phyloP scores from a whole-genome alignment of 2,888 invertebrate genomes.

The Uloborus plumipes region DNA sequence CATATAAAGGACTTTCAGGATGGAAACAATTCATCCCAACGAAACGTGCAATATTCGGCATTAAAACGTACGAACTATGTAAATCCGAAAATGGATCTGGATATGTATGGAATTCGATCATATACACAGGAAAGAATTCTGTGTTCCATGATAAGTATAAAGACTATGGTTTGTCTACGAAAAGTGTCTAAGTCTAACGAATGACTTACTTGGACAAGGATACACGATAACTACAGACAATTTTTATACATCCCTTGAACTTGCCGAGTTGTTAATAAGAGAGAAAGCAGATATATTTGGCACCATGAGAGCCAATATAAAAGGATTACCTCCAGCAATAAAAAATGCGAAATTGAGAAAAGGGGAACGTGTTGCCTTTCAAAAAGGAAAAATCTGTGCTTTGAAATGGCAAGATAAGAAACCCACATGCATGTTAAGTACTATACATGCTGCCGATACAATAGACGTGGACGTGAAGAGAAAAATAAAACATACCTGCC shows the following conservation, averaged over 20 bases:
- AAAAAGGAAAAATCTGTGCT: constrained; percentile 26
- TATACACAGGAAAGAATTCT: constrained; percentile 33
- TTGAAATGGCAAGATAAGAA: constrained; percentile 37
- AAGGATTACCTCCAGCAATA: constrained; percentile 35
- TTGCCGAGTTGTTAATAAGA: constrained; percentile 32
- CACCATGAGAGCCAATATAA: constrained; percentile 58
- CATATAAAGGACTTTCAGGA: constrained; percentile 51
- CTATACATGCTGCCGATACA: constrained; percentile 12
- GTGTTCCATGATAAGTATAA: not conserved
- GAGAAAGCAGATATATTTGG: constrained; percentile 60
- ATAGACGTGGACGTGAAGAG: not conserved
- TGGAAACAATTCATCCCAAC: constrained; percentile 65
- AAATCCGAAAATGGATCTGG: constrained; percentile 52
- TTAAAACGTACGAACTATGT: constrained; percentile 59
- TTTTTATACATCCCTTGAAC: constrained; percentile 35
- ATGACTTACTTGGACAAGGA: constrained; percentile 45
- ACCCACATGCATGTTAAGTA: constrained; percentile 29
- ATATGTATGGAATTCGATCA: constrained; percentile 43
- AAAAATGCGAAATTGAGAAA: constrained; percentile 42
- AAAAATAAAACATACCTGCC: constrained; percentile 17
- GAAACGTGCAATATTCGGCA: constrained; percentile 63
- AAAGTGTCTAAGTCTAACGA: constrained; percentile 20
- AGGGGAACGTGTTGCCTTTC: constrained; percentile 37
- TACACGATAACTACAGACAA: constrained; percentile 57
- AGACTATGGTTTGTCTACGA: not conserved